Base-by-base conservation (phyloP, 2,797 vertebrate species). In the Spinibarbus caldwelli region DNA sequence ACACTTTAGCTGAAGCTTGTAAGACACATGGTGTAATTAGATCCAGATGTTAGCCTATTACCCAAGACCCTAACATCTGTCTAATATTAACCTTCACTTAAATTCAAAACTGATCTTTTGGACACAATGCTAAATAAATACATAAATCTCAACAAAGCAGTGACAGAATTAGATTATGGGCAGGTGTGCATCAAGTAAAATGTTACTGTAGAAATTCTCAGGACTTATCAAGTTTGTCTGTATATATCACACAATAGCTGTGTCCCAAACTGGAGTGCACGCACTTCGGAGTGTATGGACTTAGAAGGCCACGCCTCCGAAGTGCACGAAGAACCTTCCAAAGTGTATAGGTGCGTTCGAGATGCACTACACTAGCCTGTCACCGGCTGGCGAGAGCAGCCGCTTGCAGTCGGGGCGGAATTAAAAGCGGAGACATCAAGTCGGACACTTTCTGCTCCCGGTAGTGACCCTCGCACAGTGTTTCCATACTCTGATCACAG, bases 11-110 rank as follows among this genome's bases (percentile, higher is more conserved):
- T 68, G 31, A 38, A 54, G 45, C 64, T 67, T 54, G 21, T 45
- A 31, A n/a, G 62, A 70, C 78, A 81, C 84, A 43, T 70, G 36
- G 14, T 21, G 14, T 80, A 85, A 87, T 26, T 59, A 49, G 41
- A 80, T 70, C 57, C 84, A 88, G 87, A 88, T 80, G 80, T 62
- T 66, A 17, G n/a, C 7, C 38, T 23, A 59, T 54, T 78, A 17
- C 75, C 45, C 47, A 81, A 31, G 31, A 83, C 38, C 34, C 31
- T 64, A 29, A 54, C 45, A 79, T 43, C 66, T 49, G 75, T 77
- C 29, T 29, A n/a, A 57, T 47, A 57, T 78, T 43, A 72, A n/a
- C 31, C 41, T 78, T 73, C 3, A 67, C 15, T 47, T 15, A 38
- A 71, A 78, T 67, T 19, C 72, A 67, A 66, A 19, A 31, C 12